Conservation (phyloP, 2,888 invertebrate species). For the Brachypalpus laphriformis region DNA sequence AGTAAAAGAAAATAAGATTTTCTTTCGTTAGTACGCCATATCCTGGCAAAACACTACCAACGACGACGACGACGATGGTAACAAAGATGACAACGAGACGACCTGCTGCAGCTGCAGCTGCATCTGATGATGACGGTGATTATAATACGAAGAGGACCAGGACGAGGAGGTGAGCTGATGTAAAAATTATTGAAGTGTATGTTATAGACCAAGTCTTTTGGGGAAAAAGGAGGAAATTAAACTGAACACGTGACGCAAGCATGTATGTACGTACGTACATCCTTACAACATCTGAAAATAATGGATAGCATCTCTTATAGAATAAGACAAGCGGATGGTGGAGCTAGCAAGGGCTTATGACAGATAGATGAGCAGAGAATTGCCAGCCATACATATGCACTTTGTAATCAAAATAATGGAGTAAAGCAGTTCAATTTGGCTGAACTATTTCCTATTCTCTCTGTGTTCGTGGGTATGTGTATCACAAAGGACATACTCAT, state of each 20-base stretch:
- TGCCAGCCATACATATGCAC: slow-evolving; percentile 38
- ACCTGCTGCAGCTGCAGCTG: slow-evolving; percentile 7
- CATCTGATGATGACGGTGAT: slow-evolving; percentile 39
- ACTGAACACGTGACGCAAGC: slow-evolving; percentile 54
- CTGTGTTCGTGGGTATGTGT: background rate
- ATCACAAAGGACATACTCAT: slow-evolving; percentile 6
- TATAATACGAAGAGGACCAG: slow-evolving; percentile 19
- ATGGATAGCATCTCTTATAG: slow-evolving; percentile 32
- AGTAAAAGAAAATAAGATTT: slow-evolving; percentile 40
- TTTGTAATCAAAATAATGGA: slow-evolving; percentile 62
- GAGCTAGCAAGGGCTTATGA: slow-evolving; percentile 3
- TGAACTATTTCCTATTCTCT: background rate
- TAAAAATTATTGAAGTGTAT: slow-evolving; percentile 58
- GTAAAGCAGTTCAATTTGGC: slow-evolving; percentile 45
- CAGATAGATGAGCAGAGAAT: slow-evolving; percentile 47
- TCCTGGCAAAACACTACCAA: slow-evolving; percentile 11
- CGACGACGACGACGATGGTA: background rate
- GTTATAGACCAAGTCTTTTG: slow-evolving; percentile 49
- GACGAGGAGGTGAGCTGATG: slow-evolving; percentile 20
- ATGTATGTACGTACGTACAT: no score
- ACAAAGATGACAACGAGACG: background rate
- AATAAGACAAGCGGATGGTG: slow-evolving; percentile 8
- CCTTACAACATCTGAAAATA: slow-evolving; percentile 55
- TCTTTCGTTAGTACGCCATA: slow-evolving; percentile 7
- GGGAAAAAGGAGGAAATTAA: slow-evolving; percentile 35